Conservation (phyloP, 2,888 invertebrate species). For the Pherbina coryleti region DNA sequence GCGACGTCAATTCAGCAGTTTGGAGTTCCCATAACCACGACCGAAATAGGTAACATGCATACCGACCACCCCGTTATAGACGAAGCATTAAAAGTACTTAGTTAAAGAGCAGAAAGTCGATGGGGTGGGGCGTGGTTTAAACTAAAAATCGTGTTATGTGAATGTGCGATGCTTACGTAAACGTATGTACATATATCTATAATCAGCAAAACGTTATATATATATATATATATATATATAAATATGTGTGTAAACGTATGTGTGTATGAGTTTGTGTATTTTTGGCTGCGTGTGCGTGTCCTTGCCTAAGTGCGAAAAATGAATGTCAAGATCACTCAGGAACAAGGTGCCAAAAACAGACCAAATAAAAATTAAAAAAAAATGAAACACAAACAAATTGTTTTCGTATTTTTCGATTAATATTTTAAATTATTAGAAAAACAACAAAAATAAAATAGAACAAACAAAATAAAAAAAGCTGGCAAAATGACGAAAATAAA, state of each 20-base stretch:
- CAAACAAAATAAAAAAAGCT: background rate
- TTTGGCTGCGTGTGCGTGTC: background rate
- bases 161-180: no score
- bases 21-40: background rate
- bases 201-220: background rate
- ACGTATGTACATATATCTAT: background rate
- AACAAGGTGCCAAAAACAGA: conserved; percentile 10
- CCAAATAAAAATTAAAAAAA: background rate
- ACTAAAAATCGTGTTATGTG: background rate
- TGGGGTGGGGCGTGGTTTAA: background rate
- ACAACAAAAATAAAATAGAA: background rate
- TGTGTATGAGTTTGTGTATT: background rate
- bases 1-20: background rate
- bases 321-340: conserved; percentile 34
- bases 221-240: no score
- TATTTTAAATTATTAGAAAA: no score
- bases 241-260: background rate
- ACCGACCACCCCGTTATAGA: no score
- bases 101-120: background rate
- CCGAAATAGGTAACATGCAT: no score
- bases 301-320: background rate
- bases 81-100: no score
- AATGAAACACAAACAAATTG: conserved; percentile 10
- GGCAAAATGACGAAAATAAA: conserved; percentile 22
- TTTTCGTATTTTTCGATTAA: conserved; percentile 6